These are phyloP conservation scores for Mormyrus proboscirostris DNA, from an alignment of 2,797 vertebrate species.

Conservation along the genomic window DNA sequence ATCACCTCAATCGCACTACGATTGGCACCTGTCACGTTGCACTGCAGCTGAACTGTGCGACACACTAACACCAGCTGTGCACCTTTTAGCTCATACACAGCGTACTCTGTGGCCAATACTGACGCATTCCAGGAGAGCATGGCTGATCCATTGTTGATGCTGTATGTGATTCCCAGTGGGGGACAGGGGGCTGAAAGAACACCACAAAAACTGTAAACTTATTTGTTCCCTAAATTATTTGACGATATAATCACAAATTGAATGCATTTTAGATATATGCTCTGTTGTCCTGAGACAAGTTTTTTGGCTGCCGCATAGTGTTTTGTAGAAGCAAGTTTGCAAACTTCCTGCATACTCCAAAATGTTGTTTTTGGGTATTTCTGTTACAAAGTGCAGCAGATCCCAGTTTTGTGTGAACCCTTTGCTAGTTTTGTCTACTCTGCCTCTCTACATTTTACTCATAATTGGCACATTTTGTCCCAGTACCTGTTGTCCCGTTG, in stretches of 20 bases:
- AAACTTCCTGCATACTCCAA: background rate
- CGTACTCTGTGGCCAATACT: conserved; percentile 48
- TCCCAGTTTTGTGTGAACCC: background rate
- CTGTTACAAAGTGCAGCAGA: background rate
- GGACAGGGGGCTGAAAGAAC: conserved; percentile 59
- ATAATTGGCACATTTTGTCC: background rate
- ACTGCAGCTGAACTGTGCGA: conserved; percentile 46
- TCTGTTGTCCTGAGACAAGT: background rate
- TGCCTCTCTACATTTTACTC: background rate
- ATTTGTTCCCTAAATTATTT: background rate
- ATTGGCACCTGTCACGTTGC: conserved; percentile 39
- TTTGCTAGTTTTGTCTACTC: background rate
- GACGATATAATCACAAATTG: background rate
- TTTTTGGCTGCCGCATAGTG: background rate
- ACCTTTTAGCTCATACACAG: conserved; percentile 38
- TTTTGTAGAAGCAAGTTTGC: background rate
- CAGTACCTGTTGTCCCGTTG: conserved; percentile 58
- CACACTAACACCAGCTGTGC: conserved; percentile 42
- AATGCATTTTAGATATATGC: background rate
- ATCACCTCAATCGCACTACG: conserved; percentile 45
- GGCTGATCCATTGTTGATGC: conserved; percentile 29
- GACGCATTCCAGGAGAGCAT: conserved; percentile 54
- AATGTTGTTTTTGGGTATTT: background rate
- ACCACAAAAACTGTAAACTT: background rate
- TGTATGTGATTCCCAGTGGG: conserved; percentile 44